Evolutionary conservation across 2,797 vertebrate genomes (phyloP).

Genomic region (Carduelis carduelis): DNA sequence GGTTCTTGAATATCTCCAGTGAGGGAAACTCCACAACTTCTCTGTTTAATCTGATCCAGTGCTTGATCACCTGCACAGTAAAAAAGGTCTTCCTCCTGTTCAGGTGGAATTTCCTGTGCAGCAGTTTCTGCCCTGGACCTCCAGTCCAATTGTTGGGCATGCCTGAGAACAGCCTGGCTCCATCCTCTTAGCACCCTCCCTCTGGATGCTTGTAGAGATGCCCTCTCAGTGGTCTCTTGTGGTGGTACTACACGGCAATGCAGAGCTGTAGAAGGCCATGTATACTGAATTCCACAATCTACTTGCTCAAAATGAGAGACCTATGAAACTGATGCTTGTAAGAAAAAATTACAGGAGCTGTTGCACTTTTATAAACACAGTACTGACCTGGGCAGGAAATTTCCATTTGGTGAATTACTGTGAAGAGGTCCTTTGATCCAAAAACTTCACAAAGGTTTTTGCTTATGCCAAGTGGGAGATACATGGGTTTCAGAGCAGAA

Average conservation of each 20-base stretch:
- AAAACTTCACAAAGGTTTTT: background rate
- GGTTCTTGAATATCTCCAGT: background rate
- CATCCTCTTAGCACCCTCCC: fast-evolving
- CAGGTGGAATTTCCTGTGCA: background rate
- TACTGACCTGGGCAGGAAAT: background rate
- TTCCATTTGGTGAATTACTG: background rate
- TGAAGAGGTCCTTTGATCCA: background rate
- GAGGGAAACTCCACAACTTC: background rate
- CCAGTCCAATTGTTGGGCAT: background rate
- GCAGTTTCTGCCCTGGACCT: background rate
- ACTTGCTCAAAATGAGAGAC: background rate
- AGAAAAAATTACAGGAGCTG: background rate
- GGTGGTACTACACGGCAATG: background rate
- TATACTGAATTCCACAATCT: background rate
- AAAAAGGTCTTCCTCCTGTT: background rate
- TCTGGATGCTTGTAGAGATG: background rate
- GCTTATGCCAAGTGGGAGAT: background rate
- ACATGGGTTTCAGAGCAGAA: background rate
- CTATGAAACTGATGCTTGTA: background rate
- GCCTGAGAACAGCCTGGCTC: background rate
- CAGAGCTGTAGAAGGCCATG: background rate
- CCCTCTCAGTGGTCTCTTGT: background rate
- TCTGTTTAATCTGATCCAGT: background rate
- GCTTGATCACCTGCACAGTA: background rate
- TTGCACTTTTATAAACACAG: background rate